Evolutionary conservation across 2,113 vertebrate species (phyloP).

Genomic region (Osmerus eperlanus): DNA sequence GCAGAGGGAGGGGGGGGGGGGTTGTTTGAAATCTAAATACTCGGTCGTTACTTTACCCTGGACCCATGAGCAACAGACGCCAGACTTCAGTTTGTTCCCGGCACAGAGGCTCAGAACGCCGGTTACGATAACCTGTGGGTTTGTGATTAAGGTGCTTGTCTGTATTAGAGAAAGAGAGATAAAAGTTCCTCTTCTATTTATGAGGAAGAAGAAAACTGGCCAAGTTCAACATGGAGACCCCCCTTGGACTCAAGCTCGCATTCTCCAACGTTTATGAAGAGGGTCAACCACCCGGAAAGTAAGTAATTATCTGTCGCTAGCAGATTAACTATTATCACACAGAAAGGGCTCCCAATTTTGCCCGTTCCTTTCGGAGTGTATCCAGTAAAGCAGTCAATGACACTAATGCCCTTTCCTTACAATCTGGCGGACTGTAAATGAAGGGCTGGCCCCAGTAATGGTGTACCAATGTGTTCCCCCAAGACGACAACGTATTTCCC

Average conservation of each 20-base stretch:
- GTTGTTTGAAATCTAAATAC: slow-evolving; percentile 45
- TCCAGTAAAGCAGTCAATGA: too few species aligned
- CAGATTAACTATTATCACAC: neutral
- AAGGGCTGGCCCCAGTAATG: too few species aligned
- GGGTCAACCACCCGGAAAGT: neutral
- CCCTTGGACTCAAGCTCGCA: neutral
- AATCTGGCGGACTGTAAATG: too few species aligned
- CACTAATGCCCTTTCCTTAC: too few species aligned
- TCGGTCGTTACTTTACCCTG: neutral
- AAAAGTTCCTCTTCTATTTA: too few species aligned
- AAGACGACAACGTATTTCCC: too few species aligned
- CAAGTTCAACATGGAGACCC: neutral
- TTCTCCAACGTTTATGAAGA: neutral
- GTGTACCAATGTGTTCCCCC: too few species aligned
- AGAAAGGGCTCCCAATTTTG: neutral
- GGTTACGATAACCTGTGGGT: slow-evolving; percentile 36
- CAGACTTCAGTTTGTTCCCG: slow-evolving; percentile 50
- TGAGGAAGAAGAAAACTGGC: neutral
- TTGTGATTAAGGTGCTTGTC: neutral
- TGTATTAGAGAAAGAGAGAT: neutral
- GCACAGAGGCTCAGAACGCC: slow-evolving; percentile 34
- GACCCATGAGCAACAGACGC: slow-evolving; percentile 9
- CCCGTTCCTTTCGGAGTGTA: too few species aligned
- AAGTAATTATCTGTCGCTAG: neutral
- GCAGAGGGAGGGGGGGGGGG: slow-evolving; percentile 8